A percentile compares a stretch with the other conserved stretches of the same genome.
Evolutionary conservation across 64 coral and sea anemone genomes (phyloP).

Genomic region (Anthopleura sola): DNA sequence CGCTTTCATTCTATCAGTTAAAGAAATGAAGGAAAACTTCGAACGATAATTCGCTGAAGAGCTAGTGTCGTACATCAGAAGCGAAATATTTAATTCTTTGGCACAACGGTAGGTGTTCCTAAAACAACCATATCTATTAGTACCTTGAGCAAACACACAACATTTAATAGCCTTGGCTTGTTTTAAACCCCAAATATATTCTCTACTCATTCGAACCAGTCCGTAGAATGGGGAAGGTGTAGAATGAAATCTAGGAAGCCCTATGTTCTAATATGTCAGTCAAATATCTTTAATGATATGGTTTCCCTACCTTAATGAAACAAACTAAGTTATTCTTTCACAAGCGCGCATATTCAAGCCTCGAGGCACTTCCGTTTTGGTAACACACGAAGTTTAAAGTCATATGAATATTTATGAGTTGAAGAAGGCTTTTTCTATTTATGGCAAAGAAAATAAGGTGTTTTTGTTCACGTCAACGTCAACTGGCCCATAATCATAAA

Average conservation of each 20-base stretch:
- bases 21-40: neutral
- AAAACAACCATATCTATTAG: slow-evolving; percentile 10
- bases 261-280: neutral
- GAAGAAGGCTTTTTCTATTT: neutral
- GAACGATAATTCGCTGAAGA: neutral
- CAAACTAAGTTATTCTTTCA: neutral
- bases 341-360: neutral
- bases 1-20: neutral
- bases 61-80: neutral
- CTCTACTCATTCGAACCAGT: too few species aligned
- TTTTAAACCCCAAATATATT: neutral
- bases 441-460: neutral
- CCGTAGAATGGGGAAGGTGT: too few species aligned
- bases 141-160: neutral
- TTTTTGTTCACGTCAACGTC: neutral
- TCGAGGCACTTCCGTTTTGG: neutral
- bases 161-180: neutral
- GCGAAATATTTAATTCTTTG: neutral
- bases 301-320: neutral
- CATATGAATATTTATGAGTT: neutral
- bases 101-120: neutral
- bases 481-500: neutral
- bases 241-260: too few species aligned
- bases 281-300: neutral
- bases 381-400: neutral